Evolutionary conservation across 2,113 vertebrate genomes (phyloP), one percentile per base, ranked within the genome.

Genomic region (Melanostigma gelatinosum): DNA sequence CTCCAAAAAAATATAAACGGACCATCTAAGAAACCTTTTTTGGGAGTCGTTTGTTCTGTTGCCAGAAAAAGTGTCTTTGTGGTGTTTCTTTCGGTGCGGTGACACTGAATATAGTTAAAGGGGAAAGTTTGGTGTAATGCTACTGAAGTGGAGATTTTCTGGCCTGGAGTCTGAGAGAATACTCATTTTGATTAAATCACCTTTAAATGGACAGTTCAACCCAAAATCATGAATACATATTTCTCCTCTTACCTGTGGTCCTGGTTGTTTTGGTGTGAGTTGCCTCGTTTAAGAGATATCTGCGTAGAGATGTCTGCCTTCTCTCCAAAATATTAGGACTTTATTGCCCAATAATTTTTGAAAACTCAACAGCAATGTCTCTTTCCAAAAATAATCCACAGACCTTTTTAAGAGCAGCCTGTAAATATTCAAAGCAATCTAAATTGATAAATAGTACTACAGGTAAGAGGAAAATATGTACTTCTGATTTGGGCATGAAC

Each of bases 1-100:
- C 93, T 95, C 93, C 91, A 93, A 94, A 91, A 58, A 90, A 93
- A 91, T 93, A 95, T 94, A 94, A 94, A 95, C 72, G 71, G 90
- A 93, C 91, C 92, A 94, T 91, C 77, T 52, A 92, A 93, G 91
- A 93, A 86, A 68, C 24, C 83, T 50, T 75, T 81, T 78, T 82
- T 87, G 83, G 34, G 34, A 91, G 89, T 92, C 77, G 79, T 91
- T 93, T 87, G 64, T 92, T 89, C 60, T 80, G 46, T 63, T 80
- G 29, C 79, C 48, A 65, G 60, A 34, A 60, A 32, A 62, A 29
- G 44, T 32, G 40, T 77, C 12, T 79, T 54, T 69, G 6, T 11
- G 4, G 46, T 63, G 4, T 66, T 58, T 78, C 3, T 42, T 27
- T 22, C 5, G 1, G 16, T 42, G 38, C 29, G 34, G 34, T 34